Base-by-base conservation (phyloP, 1,140 invertebrate genomes). In the Yoshiicerus persimilis region DNA sequence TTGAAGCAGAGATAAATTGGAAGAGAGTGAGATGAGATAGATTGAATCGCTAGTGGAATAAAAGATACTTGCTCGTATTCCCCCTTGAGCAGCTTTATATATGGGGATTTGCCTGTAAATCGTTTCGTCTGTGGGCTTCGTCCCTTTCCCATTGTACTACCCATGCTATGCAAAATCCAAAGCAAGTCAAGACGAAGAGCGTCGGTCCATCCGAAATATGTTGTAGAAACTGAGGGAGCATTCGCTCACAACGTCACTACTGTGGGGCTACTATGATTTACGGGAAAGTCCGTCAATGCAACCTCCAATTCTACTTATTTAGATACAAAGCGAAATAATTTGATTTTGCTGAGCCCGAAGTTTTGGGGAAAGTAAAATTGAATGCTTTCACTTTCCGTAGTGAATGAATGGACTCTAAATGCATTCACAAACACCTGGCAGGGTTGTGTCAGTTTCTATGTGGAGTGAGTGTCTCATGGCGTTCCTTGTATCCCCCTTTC, bases 31-130 rank as follows among this genome's bases (percentile, higher is more conserved):
- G 62, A 25, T 80, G 30, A 38, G 75, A 34, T 16, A 34, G 75
- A 80, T 36, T 80, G 75, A 80, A 80, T 80, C 30, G 75, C 38
- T 36, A 38, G 30, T 80, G 32, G 75, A 80, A 80, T 80, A 80
- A 80, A 80, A 80, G 75, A 80, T 80, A 80, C 75, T 80, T 80
- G 75, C 20, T 38, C 32, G 34, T 80, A 80, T 80, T 80, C 75
- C 32, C 75, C 75, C 75, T 36, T 80, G 75, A 80, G 75, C 75
- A 30, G 75, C 75, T 80, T 80, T 80, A 80, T 80, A 80, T 80
- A 80, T 38, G 75, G 38, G 75, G 75, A 80, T 80, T 80, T 80
- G 34, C 16, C 25, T 56, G 47, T 56, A n/a, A 47, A 56, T 30
- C 25, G 25, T 30, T 30, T 70, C 25, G 66, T 70, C 66, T 70